Conservation (phyloP, 2,797 vertebrate species). For the Spondyliosoma cantharus region DNA sequence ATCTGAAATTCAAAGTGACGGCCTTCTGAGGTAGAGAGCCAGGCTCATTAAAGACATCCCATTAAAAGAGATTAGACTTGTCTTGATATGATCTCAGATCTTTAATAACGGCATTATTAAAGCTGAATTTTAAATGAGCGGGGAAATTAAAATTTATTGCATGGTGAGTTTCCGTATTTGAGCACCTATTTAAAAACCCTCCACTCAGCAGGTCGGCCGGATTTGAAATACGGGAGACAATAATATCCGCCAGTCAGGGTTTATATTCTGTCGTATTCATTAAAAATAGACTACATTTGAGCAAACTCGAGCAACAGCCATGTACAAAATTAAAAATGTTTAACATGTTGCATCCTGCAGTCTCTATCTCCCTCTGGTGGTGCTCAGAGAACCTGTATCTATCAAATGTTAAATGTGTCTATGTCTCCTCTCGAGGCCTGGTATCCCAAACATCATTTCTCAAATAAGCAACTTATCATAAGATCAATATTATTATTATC, state of each 20-base stretch:
- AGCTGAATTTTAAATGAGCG: conserved; percentile 41
- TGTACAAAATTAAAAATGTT: background rate
- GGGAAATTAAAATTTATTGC: conserved; percentile 43
- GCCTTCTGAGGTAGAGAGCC: conserved; percentile 17
- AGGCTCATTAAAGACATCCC: conserved; percentile 28
- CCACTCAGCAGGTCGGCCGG: conserved; percentile 31
- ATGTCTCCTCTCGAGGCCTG: background rate
- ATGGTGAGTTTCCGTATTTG: conserved; percentile 25
- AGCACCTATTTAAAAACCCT: conserved; percentile 38
- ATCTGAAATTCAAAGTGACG: conserved; percentile 24
- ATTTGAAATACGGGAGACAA: conserved; percentile 23
- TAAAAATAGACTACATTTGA: background rate
- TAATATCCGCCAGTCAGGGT: conserved; percentile 25
- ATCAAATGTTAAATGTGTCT: background rate
- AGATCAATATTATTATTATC: too few species aligned
- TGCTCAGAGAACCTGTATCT: conserved; percentile 1
- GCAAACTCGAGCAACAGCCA: background rate
- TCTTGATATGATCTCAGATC: conserved; percentile 35
- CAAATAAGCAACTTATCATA: background rate
- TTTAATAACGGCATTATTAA: conserved; percentile 54
- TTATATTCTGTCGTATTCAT: conserved; percentile 9
- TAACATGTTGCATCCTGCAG: conserved; percentile 1
- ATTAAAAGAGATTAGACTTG: conserved; percentile 45
- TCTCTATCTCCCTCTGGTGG: conserved; percentile 52
- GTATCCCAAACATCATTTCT: background rate